Evolutionary conservation across 2,113 vertebrate species (phyloP), one percentile per base, ranked within the genome.

Genomic region (Strix aluco): DNA sequence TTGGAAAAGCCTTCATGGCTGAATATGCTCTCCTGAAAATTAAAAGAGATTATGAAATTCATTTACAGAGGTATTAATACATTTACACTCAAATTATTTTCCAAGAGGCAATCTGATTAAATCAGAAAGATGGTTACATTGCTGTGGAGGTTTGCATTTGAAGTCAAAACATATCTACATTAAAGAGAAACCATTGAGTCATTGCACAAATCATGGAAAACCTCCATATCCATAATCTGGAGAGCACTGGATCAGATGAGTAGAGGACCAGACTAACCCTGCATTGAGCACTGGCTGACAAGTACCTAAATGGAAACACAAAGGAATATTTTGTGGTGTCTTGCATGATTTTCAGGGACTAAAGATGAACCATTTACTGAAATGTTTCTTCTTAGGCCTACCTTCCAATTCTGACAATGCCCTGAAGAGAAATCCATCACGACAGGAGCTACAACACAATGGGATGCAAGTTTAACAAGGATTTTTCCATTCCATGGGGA

Each of bases 341-440:
- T 59, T 95, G 25, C 52, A 61, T 59, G 65, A 81, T 91, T 86
- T 90, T 73, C 78, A 49, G 88, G 36, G 77, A 93, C 72, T 66
- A 82, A 88, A 73, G 61, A 84, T 13, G 25, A 73, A 71, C 10
- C 13, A 6, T 94, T 91, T 80, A 87, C 14, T 87, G 61, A 86
- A 94, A 96, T 66, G 61, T 15, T 93, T 94, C 80, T 81, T 61
- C 55, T 94, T 81, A 91, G 75, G 66, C 18, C 59, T 86, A 70
- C 63, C 87, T 94, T 94, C 34, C n/a, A 54, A 58, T 55, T 86
- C 62, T 78, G 70, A 84, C 52, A 78, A 80, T 27, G 81, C n/a
- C 84, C 58, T 91, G 70, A 74, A 87, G 63, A 88, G 55, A 96
- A 96, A 94, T 42, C 36, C 54, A 88, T 54, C 29, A 79, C n/a